Conservation (phyloP, 2,113 vertebrate species). For the Camelus dromedarius region DNA sequence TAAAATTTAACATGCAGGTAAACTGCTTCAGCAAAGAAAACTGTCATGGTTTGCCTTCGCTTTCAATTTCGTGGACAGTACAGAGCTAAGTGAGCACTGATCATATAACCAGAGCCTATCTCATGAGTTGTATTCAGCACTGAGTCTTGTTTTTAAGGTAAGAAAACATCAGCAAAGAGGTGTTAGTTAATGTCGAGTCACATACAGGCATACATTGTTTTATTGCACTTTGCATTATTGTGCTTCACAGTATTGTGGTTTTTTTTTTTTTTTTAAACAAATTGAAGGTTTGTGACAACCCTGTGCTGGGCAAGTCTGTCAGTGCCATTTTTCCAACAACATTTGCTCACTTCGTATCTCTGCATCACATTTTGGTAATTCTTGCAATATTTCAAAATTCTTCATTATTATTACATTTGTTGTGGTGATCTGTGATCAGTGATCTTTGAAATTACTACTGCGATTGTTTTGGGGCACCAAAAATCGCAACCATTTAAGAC, state of each 20-base stretch:
- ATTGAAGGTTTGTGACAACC: neutral
- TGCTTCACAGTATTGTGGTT: neutral
- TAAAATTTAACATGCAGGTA: neutral
- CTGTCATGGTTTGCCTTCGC: neutral
- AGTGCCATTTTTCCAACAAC: neutral
- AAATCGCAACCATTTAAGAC: neutral
- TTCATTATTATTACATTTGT: neutral
- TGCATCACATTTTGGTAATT: neutral
- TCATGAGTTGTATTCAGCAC: neutral
- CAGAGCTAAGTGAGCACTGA: neutral
- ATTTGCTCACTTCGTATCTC: neutral
- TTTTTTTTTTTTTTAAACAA: neutral
- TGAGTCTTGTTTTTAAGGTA: neutral
- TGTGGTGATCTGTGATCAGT: neutral
- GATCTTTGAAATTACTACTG: neutral
- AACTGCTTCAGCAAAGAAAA: neutral
- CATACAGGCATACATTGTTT: neutral
- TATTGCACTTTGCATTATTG: neutral
- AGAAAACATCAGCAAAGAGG: neutral
- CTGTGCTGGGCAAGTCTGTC: neutral
- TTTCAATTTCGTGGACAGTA: neutral
- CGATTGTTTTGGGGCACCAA: neutral
- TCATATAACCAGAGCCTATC: slow-evolving; percentile 12
- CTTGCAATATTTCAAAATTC: neutral
- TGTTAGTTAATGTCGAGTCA: neutral